phyloP scores from a whole-genome alignment of 92 coral and sea anemone species.

The Isaurus tuberculatus region DNA sequence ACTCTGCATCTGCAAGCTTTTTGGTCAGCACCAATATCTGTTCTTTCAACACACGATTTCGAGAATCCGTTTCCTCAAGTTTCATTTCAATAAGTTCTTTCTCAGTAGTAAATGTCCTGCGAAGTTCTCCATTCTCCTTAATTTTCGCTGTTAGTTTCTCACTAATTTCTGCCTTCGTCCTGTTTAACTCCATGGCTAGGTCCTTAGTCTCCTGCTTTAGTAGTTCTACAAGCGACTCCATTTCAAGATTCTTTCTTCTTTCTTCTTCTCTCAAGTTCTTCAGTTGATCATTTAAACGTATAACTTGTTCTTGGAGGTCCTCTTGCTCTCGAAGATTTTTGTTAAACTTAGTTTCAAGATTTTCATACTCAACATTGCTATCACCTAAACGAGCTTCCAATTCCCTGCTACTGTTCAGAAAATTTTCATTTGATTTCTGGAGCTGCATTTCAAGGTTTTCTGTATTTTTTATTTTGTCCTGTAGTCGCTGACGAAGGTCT shows the following conservation, averaged over 20 bases:
- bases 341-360: slow-evolving; percentile 71
- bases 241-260: slow-evolving; percentile 15
- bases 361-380: slow-evolving; percentile 66
- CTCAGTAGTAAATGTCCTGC: slow-evolving; percentile 45
- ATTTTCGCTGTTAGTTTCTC: slow-evolving; percentile 56
- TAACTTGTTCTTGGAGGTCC: slow-evolving; percentile 25
- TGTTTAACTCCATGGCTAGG: slow-evolving; percentile 33
- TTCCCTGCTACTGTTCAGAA: slow-evolving; percentile 44
- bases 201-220: slow-evolving; percentile 35
- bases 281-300: slow-evolving; percentile 80
- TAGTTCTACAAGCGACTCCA: slow-evolving; percentile 56
- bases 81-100: slow-evolving; percentile 57
- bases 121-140: slow-evolving; percentile 57
- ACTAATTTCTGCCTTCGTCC: slow-evolving; percentile 37
- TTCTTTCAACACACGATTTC: slow-evolving; percentile 66
- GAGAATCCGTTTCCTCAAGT: slow-evolving; percentile 62
- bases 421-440: slow-evolving; percentile 50
- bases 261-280: slow-evolving; percentile 71
- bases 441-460: slow-evolving; percentile 51
- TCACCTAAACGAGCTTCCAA: slow-evolving; percentile 61
- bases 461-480: slow-evolving; percentile 38
- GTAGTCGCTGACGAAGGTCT: slow-evolving; percentile 45
- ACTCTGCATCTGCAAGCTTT: slow-evolving; percentile 83
- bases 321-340: slow-evolving; percentile 1
- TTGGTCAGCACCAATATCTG: slow-evolving; percentile 86